Percentiles rank a stretch among this genome's conserved stretches.
These are phyloP conservation scores for Anisognathus igniventris DNA, from an alignment of 2,797 vertebrate genomes.

Conservation along the genomic window DNA sequence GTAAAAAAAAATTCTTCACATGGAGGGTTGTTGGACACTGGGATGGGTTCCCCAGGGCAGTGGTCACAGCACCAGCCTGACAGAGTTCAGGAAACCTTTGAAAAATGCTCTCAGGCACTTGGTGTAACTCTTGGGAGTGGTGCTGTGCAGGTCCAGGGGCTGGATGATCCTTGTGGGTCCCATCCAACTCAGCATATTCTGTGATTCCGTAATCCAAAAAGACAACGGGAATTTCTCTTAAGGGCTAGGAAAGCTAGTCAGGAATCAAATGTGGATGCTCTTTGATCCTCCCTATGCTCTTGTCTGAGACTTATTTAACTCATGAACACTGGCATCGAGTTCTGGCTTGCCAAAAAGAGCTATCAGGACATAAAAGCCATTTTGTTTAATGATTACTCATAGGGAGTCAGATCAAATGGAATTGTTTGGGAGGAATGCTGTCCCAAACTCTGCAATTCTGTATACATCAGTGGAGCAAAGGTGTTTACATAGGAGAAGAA, in stretches of 20 bases:
- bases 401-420: not conserved
- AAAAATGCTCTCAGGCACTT: not conserved
- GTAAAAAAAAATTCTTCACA: not conserved
- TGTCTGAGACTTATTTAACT: not conserved
- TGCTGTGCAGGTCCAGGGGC: not conserved
- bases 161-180: not conserved
- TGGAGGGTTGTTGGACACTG: not conserved
- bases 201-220: not conserved
- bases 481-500: not conserved
- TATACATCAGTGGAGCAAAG: not conserved
- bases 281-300: not conserved
- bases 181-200: not conserved
- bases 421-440: not conserved
- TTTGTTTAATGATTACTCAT: not conserved
- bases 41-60: not conserved
- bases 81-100: not conserved
- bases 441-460: not conserved
- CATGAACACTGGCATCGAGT: not conserved
- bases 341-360: not conserved
- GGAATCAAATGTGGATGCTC: not conserved
- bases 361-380: not conserved
- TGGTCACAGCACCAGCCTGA: not conserved
- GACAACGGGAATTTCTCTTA: not conserved
- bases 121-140: not conserved
- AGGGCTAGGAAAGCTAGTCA: not conserved